Percentiles rank a stretch among this genome's conserved stretches.
Evolutionary conservation across 30 jellyfish, hydroid and myxozoan genomes (phyloP).

Genomic region (Turritopsis dohrnii): DNA sequence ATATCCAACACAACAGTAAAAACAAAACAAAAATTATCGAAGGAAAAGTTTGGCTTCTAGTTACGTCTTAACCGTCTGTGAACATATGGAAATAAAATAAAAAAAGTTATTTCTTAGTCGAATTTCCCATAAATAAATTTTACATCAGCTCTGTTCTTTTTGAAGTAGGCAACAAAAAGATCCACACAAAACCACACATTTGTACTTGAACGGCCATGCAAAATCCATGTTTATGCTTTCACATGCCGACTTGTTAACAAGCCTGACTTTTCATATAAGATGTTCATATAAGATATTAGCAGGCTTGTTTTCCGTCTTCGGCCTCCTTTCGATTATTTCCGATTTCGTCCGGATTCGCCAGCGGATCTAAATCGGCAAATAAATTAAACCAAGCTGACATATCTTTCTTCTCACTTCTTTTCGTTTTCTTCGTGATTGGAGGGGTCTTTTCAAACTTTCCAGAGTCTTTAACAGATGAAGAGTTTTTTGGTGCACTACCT

Average conservation of each 20-base stretch:
- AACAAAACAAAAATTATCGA: too few relatives aligned
- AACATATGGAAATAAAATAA: neutral
- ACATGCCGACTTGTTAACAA: too few relatives aligned
- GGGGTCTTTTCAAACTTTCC: slow-evolving; percentile 15
- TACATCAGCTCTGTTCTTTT: neutral
- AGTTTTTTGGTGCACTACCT: slow-evolving; percentile 55
- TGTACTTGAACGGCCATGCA: too few relatives aligned
- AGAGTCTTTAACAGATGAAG: slow-evolving; percentile 57
- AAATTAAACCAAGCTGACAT: slow-evolving; percentile 97
- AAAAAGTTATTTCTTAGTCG: neutral
- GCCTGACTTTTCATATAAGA: too few relatives aligned
- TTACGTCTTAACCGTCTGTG: neutral
- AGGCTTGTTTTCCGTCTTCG: slow-evolving; percentile 53
- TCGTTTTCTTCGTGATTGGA: slow-evolving; percentile 1
- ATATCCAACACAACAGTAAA: too few relatives aligned
- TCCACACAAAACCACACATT: too few relatives aligned
- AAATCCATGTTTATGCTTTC: neutral
- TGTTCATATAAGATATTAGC: too few relatives aligned
- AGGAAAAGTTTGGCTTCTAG: too few relatives aligned
- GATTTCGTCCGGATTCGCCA: slow-evolving; percentile 94
- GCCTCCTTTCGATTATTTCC: slow-evolving; percentile 49
- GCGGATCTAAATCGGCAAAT: slow-evolving; percentile 96
- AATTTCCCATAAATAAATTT: neutral
- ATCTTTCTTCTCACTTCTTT: slow-evolving; percentile 67
- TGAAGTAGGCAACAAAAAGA: too few relatives aligned